These are phyloP conservation scores for Neosalanx taihuensis DNA, from an alignment of 2,797 vertebrate genomes.

Conservation along the genomic window DNA sequence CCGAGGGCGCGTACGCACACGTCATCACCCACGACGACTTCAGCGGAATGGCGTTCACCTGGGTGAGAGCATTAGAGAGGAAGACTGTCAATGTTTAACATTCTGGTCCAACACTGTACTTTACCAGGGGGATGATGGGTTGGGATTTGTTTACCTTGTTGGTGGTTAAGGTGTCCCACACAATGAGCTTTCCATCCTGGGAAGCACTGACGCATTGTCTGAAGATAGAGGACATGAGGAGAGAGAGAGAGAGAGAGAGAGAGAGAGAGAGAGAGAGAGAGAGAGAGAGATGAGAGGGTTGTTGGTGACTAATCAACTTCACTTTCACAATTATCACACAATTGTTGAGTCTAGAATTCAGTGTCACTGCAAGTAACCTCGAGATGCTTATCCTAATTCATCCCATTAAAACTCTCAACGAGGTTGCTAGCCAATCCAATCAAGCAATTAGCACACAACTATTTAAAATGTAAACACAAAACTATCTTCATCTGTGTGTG, in stretches of 20 bases:
- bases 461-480: too few relatives aligned
- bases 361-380: not conserved
- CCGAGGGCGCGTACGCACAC: slow-evolving; percentile 94
- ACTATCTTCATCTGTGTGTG: not conserved
- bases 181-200: slow-evolving; percentile 96
- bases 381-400: slow-evolving; percentile 9
- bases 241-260: not conserved
- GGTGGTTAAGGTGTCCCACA: slow-evolving; percentile 94
- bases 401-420: slow-evolving; percentile 23
- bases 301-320: not conserved
- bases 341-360: not conserved
- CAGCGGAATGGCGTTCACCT: slow-evolving; percentile 96
- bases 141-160: slow-evolving; percentile 83
- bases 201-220: slow-evolving; percentile 96
- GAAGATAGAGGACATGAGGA: slow-evolving; percentile 17
- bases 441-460: slow-evolving; percentile 9
- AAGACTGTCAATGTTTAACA: not conserved
- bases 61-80: slow-evolving; percentile 4
- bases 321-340: too few relatives aligned
- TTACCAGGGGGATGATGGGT: not conserved
- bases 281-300: not conserved
- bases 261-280: not conserved
- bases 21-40: slow-evolving; percentile 99
- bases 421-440: slow-evolving; percentile 26
- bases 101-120: not conserved